Evolutionary conservation across 2,113 vertebrate species (phyloP).

Genomic region (Bolborhynchus lineola): DNA sequence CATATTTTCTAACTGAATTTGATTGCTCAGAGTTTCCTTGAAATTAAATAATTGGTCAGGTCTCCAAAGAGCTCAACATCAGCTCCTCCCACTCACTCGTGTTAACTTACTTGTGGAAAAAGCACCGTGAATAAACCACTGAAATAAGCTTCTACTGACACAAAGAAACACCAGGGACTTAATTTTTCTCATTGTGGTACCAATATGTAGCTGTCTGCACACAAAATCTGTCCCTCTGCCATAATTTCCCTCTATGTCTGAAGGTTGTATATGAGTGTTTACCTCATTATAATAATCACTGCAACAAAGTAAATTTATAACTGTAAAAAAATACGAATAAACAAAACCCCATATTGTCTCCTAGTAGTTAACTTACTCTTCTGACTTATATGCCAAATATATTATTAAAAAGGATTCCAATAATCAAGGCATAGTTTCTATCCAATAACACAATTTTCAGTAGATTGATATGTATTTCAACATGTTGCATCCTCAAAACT

Average conservation of each 20-base stretch:
- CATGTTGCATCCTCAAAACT: background rate
- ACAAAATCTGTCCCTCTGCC: background rate
- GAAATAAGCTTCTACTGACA: background rate
- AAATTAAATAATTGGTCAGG: background rate
- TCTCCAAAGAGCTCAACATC: background rate
- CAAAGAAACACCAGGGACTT: background rate
- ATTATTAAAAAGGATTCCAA: background rate
- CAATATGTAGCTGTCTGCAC: background rate
- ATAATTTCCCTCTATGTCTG: background rate
- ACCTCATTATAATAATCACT: background rate
- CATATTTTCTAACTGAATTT: background rate
- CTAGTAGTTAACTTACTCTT: background rate
- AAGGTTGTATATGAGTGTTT: background rate
- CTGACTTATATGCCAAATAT: background rate
- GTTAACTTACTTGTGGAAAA: background rate
- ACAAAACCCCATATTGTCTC: background rate
- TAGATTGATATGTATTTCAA: background rate
- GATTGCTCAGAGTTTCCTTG: background rate
- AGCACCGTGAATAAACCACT: background rate
- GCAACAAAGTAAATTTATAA: background rate
- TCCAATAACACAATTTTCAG: background rate
- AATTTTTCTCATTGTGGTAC: background rate
- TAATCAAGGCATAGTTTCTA: background rate
- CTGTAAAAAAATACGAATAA: background rate
- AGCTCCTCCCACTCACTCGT: background rate